Conservation (phyloP, 2,113 vertebrate species). For the Salminus brasiliensis region DNA sequence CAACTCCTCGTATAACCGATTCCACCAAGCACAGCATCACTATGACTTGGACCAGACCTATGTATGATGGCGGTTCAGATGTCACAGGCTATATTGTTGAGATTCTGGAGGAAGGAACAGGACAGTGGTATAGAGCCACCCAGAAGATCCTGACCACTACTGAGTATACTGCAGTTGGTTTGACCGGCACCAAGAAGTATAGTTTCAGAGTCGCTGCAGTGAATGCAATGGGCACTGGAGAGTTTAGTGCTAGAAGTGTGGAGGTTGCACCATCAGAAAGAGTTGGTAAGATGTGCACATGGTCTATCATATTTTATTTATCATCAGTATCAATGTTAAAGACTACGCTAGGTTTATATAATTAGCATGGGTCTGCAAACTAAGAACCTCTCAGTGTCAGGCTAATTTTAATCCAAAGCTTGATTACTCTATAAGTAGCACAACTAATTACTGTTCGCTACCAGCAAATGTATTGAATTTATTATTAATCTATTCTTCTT, state of each 20-base stretch:
- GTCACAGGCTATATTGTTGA: slow-evolving; percentile 92
- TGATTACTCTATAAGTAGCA: too few species aligned
- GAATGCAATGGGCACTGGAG: slow-evolving; percentile 90
- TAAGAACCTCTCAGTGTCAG: too few species aligned
- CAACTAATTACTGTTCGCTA: too few species aligned
- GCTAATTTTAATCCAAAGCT: too few species aligned
- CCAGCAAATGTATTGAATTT: background rate
- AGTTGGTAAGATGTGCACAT: slow-evolving; percentile 80
- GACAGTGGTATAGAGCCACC: slow-evolving; percentile 93
- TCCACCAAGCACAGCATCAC: slow-evolving; percentile 94
- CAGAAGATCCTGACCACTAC: slow-evolving; percentile 81
- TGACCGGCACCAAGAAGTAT: slow-evolving; percentile 88
- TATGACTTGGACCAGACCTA: slow-evolving; percentile 93
- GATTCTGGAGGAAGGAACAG: slow-evolving; percentile 89
- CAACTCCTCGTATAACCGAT: slow-evolving; percentile 90
- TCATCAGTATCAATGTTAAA: background rate
- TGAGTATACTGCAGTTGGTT: slow-evolving; percentile 85
- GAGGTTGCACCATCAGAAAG: slow-evolving; percentile 89
- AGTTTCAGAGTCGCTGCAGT: slow-evolving; percentile 91
- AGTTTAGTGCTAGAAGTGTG: slow-evolving; percentile 88
- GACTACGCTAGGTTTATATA: background rate
- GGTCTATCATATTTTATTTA: background rate
- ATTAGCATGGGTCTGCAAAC: too few species aligned
- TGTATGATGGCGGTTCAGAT: slow-evolving; percentile 91
- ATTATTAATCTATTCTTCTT: background rate